phyloP scores from a whole-genome alignment of 2,113 vertebrate species.

The Oreochromis aureus region DNA sequence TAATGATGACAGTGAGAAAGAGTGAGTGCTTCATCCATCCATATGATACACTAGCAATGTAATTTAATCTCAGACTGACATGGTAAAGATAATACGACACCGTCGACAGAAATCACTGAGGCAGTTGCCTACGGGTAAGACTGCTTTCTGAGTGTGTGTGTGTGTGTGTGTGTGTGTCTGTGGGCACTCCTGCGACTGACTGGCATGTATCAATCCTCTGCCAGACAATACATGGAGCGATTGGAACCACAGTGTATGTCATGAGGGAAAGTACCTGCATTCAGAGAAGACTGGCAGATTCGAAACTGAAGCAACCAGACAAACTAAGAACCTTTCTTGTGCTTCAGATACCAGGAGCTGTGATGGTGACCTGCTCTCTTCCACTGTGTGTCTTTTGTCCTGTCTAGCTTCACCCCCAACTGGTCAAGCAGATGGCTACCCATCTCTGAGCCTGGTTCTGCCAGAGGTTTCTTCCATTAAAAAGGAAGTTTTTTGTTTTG shows the following conservation, averaged over 20 bases:
- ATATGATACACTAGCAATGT: neutral
- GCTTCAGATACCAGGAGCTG: neutral
- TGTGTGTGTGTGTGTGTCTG: neutral
- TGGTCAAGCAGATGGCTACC: neutral
- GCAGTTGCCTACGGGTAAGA: neutral
- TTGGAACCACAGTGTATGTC: constrained; percentile 11
- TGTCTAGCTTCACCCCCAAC: neutral
- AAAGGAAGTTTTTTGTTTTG: neutral
- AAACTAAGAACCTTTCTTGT: constrained; percentile 3
- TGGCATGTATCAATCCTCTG: neutral
- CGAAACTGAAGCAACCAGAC: neutral
- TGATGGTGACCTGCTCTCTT: neutral
- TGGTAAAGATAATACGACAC: neutral
- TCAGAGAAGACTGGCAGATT: neutral
- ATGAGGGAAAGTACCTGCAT: constrained; percentile 14
- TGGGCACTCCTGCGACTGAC: neutral
- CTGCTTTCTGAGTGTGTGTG: neutral
- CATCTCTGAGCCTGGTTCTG: neutral
- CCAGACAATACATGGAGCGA: neutral
- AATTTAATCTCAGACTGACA: constrained; percentile 6
- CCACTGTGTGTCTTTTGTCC: neutral
- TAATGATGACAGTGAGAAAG: constrained; percentile 9
- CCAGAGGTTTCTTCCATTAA: neutral
- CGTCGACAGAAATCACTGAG: constrained; percentile 2
- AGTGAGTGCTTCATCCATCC: neutral